Evolutionary conservation across 2,113 vertebrate species (phyloP), one percentile per base, ranked within the genome.

Genomic region (Rhinolophus ferrumequinum): DNA sequence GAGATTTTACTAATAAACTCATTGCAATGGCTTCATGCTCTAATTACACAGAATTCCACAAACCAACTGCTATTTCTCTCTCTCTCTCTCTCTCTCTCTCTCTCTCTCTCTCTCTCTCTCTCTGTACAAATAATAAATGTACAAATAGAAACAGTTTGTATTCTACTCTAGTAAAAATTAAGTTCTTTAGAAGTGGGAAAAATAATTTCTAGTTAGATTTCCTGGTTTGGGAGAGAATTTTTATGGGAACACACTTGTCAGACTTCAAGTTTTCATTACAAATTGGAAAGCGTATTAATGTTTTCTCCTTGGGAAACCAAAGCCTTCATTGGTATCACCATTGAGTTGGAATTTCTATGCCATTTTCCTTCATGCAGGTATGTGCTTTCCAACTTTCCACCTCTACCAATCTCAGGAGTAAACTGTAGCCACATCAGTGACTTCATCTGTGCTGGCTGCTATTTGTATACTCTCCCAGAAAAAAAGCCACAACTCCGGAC

Each of bases 201-300:
- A 66, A 76, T 82, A 62, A 85, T 56, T 72, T 76, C 79, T n/a
- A 72, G 35, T 94, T 33, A 64, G 10, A 90, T 80, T 93, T 96
- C 50, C 60, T 54, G 5, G 8, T 79, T 92, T 28, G 50, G 30
- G 75, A 89, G 33, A 88, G 3, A 6, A 47, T 81, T 66, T 92
- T 92, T 50, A 41, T 26, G 14, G 19, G 33, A 79, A 69, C 52
- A 73, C 8, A 56, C 35, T 33, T 62, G 79, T 60, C 76, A 95
- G 38, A 67, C 58, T 92, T 69, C 69, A 93, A 84, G 30, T 92
- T 70, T 93, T 26, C 22, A 14, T 76, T 86, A 69, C 10, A 73
- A 69, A 64, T 56, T 73, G n/a, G 58, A 76, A 79, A 91, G n/a
- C 79, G 87, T 96, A 62, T 35, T 72, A 26, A 66, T 66, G 8